Evolutionary conservation across 2,797 vertebrate species (phyloP), one percentile per base, ranked within the genome.

Genomic region (Halcyon leucocephala): DNA sequence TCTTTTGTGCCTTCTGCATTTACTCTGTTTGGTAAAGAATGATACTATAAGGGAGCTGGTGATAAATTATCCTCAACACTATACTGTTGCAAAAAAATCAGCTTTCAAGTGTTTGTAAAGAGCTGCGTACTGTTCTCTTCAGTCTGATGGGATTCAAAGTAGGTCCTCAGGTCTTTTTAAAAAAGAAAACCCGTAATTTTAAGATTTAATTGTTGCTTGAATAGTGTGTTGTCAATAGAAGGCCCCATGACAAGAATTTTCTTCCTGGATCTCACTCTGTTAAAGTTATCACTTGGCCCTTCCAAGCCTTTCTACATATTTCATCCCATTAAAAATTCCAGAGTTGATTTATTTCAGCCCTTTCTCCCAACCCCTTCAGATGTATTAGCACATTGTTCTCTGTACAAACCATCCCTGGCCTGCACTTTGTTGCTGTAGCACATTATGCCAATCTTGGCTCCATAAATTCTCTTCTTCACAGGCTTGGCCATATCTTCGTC

Each of bases 401-500:
- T 39, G 39, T 65, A 39, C 72, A 89, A 85, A 89, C 64, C 49
- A 72, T n/a, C 28, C 31, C 35, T 86, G 62, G 21, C 26, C 60
- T 64, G 31, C 17, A 72, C 17, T 89, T 82, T 80, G 10, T 44
- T 87, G 24, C 76, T 92, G 37, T n/a, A 67, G 20, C 67, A 13
- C 52, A 70, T 85, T 79, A 87, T 57, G 52, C 28, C 0, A 2
- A 6, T 71, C 44, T 72, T 82, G 61, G 72, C 37, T 86, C 64
- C 78, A 52, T 73, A 97, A 84, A 84, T 92, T 60, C 17, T 44
- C 66, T 90, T 78, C 52, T 92, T 89, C 78, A 49, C 24, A 73
- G 33, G 13, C 54, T 86, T 81, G 67, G 79, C 37, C 33, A 17
- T 44, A 58, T 58, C 25, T 71, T 79, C 74, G 42, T 57, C 61